Evolutionary conservation across 2,888 invertebrate species (phyloP).

Genomic region (Aphidoletes aphidimyza): DNA sequence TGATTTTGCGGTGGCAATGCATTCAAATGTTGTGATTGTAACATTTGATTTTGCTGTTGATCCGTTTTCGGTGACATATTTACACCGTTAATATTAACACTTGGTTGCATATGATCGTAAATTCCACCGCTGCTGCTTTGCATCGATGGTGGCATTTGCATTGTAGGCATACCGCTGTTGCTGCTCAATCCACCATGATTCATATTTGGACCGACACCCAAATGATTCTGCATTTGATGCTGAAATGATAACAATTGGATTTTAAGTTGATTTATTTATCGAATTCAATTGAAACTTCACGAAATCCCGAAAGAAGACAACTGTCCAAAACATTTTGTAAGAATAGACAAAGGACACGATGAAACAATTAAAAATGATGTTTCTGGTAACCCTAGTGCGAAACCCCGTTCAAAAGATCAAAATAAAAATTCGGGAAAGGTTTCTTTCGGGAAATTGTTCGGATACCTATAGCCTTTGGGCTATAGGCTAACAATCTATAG

Average conservation of each 20-base stretch:
- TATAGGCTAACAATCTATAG: too few relatives aligned
- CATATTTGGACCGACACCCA: constrained; percentile 55
- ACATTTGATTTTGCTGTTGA: constrained; percentile 63
- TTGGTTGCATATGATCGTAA: constrained; percentile 65
- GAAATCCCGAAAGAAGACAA: too few relatives aligned
- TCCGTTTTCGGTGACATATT: constrained; percentile 59
- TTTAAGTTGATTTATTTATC: background rate
- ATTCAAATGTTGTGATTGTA: constrained; percentile 65
- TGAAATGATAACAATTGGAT: constrained; percentile 59
- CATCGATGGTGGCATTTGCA: constrained; percentile 64
- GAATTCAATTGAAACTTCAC: too few relatives aligned
- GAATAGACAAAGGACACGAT: too few relatives aligned
- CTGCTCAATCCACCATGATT: constrained; percentile 58
- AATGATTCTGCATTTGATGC: constrained; percentile 58
- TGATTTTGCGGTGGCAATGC: constrained; percentile 66
- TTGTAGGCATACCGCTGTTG: constrained; percentile 57
- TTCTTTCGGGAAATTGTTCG: too few relatives aligned
- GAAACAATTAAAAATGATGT: too few relatives aligned
- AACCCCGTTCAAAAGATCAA: background rate
- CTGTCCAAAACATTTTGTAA: too few relatives aligned
- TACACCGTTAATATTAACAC: constrained; percentile 63
- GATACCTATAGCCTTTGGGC: too few relatives aligned
- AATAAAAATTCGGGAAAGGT: background rate
- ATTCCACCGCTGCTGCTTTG: constrained; percentile 61
- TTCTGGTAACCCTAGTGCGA: too few relatives aligned